Evolutionary conservation across 1,140 invertebrate species (phyloP), one percentile per base, ranked within the genome.

Genomic region (Diachasma alloeum): DNA sequence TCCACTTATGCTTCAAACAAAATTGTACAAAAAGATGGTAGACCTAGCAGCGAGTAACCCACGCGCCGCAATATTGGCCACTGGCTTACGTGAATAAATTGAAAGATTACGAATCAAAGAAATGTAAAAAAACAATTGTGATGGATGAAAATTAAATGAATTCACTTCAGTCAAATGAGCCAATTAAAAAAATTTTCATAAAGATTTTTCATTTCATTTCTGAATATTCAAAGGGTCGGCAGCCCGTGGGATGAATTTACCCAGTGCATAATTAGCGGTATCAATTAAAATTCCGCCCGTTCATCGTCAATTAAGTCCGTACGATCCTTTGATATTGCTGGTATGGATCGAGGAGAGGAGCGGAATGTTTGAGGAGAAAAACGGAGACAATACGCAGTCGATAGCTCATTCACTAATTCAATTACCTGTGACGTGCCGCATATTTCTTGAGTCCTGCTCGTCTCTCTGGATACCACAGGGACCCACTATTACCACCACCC

Each of bases 211-310:
- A 24, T 17, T 59, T n/a, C 9, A n/a, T 72, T 56, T 56, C 36
- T 72, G 73, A 44, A 44, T 11, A 36, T 42, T 37, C 39, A 46
- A 2, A 24, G 63, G 74, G 77, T 42, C 39, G 39, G 9, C 80
- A 74, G 76, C 76, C 39, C 19, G 53, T n/a, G 71, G 69, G 46
- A 31, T 31, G 31, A 76, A 53, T 76, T 76, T 80, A 77, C 78
- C 63, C 70, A 67, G 67, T 44, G 56, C 48, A 67, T 80, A 81
- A 82, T 81, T 81, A 80, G 71, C 56, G 46, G 73, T 67, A 77
- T 82, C 74, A 78, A 82, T 82, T 82, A 81, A 80, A 80, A 79
- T 80, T 81, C 75, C 74, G 48, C 42, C 36, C 68, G 37, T 56
- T 78, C 70, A 79, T 75, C 36, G 39, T 19, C 66, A 78, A 82